Evolutionary conservation across 2,888 invertebrate species (phyloP).

Genomic region (Onchidella celtica): DNA sequence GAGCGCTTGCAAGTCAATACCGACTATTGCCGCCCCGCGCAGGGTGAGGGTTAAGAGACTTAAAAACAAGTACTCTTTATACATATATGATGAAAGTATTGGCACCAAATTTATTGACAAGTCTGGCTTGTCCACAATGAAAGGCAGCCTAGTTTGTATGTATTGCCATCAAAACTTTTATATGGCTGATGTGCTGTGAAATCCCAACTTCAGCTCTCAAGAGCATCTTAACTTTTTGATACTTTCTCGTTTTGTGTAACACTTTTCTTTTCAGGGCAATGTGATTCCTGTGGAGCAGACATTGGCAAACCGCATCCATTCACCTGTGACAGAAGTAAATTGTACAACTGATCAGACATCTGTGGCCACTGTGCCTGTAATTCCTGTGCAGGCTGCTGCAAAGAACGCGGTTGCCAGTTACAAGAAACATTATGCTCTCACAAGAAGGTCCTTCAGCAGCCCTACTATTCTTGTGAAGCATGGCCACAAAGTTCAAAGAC

Average conservation of each 20-base stretch:
- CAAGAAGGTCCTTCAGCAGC: constrained; percentile 68
- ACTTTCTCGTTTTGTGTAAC: background rate
- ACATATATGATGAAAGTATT: too few relatives aligned
- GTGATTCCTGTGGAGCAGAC: constrained; percentile 71
- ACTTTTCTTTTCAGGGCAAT: constrained; percentile 69
- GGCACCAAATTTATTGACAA: too few relatives aligned
- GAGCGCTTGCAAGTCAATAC: too few relatives aligned
- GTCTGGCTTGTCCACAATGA: too few relatives aligned
- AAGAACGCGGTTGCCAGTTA: constrained; percentile 63
- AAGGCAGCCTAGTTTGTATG: too few relatives aligned
- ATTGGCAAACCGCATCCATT: constrained; percentile 61
- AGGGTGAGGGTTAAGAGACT: too few relatives aligned
- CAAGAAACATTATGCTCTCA: constrained; percentile 61
- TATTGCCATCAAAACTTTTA: too few relatives aligned
- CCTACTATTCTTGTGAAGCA: constrained; percentile 73
- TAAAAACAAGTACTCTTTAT: too few relatives aligned
- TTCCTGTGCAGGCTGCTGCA: constrained; percentile 58
- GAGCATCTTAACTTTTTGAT: background rate
- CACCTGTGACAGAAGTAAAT: constrained; percentile 57
- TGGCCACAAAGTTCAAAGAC: constrained; percentile 74
- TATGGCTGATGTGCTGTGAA: too few relatives aligned
- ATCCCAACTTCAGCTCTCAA: too few relatives aligned
- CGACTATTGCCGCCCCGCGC: too few relatives aligned
- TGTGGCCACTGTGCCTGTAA: constrained; percentile 57
- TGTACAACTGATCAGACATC: constrained; percentile 58